These are phyloP conservation scores for Cepaea hortensis DNA, from an alignment of 2,888 invertebrate genomes.

Conservation along the genomic window DNA sequence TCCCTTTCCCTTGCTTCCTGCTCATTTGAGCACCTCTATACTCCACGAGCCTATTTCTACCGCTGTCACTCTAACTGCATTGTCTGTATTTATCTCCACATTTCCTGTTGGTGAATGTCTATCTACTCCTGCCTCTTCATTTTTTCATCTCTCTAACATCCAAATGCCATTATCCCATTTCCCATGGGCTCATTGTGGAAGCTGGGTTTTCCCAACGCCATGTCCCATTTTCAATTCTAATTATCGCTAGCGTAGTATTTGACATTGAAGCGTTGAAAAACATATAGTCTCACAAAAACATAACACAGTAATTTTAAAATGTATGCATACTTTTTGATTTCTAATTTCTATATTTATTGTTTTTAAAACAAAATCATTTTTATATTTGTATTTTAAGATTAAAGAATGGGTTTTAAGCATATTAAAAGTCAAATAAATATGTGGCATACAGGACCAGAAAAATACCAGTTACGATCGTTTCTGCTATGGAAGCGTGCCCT, in stretches of 20 bases:
- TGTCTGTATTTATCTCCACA: neutral
- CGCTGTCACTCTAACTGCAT: neutral
- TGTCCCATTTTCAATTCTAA: slow-evolving; percentile 7
- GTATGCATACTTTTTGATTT: too few species aligned
- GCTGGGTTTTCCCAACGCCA: slow-evolving; percentile 14
- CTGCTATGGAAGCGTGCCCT: neutral
- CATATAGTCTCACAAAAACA: neutral
- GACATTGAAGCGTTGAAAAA: neutral
- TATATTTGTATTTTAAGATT: too few species aligned
- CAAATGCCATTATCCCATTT: slow-evolving; percentile 34
- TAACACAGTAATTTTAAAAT: too few species aligned
- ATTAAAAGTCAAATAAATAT: too few species aligned
- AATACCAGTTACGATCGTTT: too few species aligned
- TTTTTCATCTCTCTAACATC: slow-evolving; percentile 36
- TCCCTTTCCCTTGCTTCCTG: neutral
- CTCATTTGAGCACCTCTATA: neutral
- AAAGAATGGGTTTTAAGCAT: too few species aligned
- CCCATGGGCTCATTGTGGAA: slow-evolving; percentile 18
- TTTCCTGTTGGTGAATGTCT: slow-evolving; percentile 10
- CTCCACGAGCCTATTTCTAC: neutral
- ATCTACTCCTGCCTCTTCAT: slow-evolving; percentile 22
- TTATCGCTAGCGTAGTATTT: neutral
- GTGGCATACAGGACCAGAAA: too few species aligned
- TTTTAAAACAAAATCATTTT: too few species aligned
- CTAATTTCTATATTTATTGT: too few species aligned